Percentiles rank a stretch among this genome's conserved stretches.
phyloP scores from a whole-genome alignment of 2,113 vertebrate species.

The Chrysochloris asiatica region DNA sequence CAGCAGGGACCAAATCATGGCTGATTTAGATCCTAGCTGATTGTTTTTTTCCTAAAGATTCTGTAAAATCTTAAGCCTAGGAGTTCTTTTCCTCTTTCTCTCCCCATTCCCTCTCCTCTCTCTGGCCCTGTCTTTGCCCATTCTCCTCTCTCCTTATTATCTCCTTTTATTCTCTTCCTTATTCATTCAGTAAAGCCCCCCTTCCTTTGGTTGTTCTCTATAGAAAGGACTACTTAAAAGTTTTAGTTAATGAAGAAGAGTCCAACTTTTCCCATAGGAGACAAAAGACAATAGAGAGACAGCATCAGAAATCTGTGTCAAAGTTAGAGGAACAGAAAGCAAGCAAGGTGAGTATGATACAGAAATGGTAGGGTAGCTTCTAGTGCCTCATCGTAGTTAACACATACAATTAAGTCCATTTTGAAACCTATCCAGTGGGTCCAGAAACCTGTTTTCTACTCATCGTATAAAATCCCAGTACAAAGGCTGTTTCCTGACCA shows the following conservation, averaged over 20 bases:
- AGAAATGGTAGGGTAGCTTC: not conserved
- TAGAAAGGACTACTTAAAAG: slow-evolving; percentile 6
- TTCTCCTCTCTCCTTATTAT: not conserved
- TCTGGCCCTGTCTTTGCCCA: not conserved
- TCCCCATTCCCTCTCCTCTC: not conserved
- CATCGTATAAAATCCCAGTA: not conserved
- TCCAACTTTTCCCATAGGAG: not conserved
- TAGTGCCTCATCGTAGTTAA: not conserved
- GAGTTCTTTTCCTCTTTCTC: not conserved
- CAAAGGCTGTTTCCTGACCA: slow-evolving; percentile 77
- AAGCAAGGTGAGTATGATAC: no score
- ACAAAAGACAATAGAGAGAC: not conserved
- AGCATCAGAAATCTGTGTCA: not conserved
- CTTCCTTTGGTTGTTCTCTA: not conserved
- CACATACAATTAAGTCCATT: not conserved
- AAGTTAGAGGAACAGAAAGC: not conserved
- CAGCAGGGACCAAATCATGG: slow-evolving; percentile 18
- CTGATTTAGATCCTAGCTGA: slow-evolving; percentile 37
- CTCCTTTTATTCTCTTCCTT: slow-evolving; percentile 21
- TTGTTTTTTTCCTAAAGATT: slow-evolving; percentile 13
- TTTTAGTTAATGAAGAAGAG: slow-evolving; percentile 6
- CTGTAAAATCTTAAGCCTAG: not conserved
- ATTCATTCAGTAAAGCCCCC: not conserved
- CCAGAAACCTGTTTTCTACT: slow-evolving; percentile 47
- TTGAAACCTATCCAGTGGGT: rapidly evolving